Base-by-base conservation (phyloP, 2,113 vertebrate species). In the Euleptes europaea region DNA sequence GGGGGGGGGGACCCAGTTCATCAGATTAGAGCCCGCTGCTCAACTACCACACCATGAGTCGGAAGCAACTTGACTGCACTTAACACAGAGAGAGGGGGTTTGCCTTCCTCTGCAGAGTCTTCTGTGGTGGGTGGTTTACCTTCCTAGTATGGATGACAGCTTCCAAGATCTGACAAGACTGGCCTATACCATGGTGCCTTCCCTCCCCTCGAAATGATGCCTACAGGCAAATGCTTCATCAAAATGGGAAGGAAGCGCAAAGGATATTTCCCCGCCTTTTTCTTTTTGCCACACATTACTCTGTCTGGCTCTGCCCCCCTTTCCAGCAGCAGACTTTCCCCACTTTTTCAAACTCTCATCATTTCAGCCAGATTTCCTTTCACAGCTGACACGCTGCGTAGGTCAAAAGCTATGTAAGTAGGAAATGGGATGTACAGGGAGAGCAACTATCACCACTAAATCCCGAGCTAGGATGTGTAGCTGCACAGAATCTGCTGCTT, bases 361-460 rank as follows among this genome's bases (percentile, higher is more conserved):
- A 5, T 26, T 91, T 88, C 71, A 60, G 49, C 54, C 38, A 44
- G 84, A 78, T 84, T 86, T 33, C n/a, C 5, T 91, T 86, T 80
- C 80, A 63, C 87, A 86, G 38, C 28, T 67, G 19, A 51, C 66
- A 0, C 38, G 78, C 57, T 86, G 74, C 81, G 15, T 86, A 40
- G 82, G 67, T 87, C 65, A 66, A n/a, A 74, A 82, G 72, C 26
- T 47, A 17, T 33, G 1, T 47, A 63, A 87, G 49, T 63, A 38
- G 4, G 83, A 82, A 84, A 74, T 12, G 51, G 57, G n/a, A 49
- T 31, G 4, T 10, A 63, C 0, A 69, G 1, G 17, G 42, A 86
- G 73, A 79, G 81, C 49, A 83, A 82, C 70, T 7, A 51, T 77
- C 31, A 23, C 28, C 74, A 40, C 0, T 12, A 66, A 65, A 38